Base-by-base conservation (phyloP, 2,888 invertebrate genomes). In the Cabera pusaria region DNA sequence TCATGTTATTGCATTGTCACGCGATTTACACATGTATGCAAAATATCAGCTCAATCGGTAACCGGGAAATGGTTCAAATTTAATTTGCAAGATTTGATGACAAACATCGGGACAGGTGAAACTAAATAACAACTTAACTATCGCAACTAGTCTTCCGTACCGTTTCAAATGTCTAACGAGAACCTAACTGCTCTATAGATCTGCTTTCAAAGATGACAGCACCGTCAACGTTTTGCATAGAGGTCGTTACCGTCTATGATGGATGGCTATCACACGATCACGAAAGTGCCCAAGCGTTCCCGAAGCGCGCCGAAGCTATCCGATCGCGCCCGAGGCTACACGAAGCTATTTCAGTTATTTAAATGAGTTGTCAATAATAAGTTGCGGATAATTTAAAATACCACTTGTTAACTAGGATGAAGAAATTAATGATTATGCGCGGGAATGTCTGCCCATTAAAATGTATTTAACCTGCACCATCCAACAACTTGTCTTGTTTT, bases 161-260 rank as follows among this genome's bases (percentile, higher is more conserved):
- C n/a, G n/a, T n/a, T n/a, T n/a, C n/a, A n/a, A n/a, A n/a, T n/a
- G n/a, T n/a, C n/a, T n/a, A n/a, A n/a, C n/a, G n/a, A n/a, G n/a
- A n/a, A n/a, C n/a, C n/a, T 18, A 53, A 39, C 62, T 59, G 27
- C 64, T 57, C 49, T 48, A 52, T 64, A 28, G 56, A 48, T 56
- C 59, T 67, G 47, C 56, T 51, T 28, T 36, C 25, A 48, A 53
- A 64, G 59, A 68, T 63, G 73, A 74, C 70, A 69, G 69, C 59
- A 52, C 63, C 64, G 67, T 72, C 73, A 75, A 56, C 64, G 72
- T 76, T 81, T 81, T 74, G 80, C 82, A 80, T 79, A 78, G 67
- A 79, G 78, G 72, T 81, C 78, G 78, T 82, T 82, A 80, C 77
- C 59, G 54, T 25, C 50, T 48, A 68, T 85, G 84, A 85, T 84